Base-by-base conservation (phyloP, 2,113 vertebrate species). In the Chaetodon trifascialis region DNA sequence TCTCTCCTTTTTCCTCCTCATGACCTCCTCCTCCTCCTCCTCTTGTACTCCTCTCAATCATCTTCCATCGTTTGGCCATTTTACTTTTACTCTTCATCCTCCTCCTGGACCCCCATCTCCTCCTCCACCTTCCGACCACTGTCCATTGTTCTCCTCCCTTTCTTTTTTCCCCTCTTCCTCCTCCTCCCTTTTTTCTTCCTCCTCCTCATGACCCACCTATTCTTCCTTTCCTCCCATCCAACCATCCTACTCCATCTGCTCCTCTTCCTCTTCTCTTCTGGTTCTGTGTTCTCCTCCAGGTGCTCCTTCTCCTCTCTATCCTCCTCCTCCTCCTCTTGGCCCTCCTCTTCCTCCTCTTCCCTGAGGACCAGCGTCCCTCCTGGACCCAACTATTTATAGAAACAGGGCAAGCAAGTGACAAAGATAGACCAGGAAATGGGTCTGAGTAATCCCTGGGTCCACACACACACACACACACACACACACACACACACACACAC, bases 351-450 rank as follows among this genome's bases (percentile, higher is more conserved):
- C 58, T 73, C 56, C 34, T 73, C 56, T 64, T 71, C 71, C 74
- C 54, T 58, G 59, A 56, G 62, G 62, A 65, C 46, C n/a, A 55
- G 23, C 0, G 34, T 60, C 47, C 65, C 77, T 58, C 73, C 68
- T 84, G 86, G 84, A 83, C 80, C 81, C n/a, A 17, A 68, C 80
- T 92, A 94, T 93, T 91, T 86, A 87, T 93, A 94, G 93, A 90
- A 93, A 89, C 66, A 92, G 90, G 87, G 62, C 86, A 78, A 75
- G 77, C n/a, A 42, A 84, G 25, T 19, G 86, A 88, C 88, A 91
- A 90, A 94, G 87, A 94, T 94, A 95, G 92, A 21, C 44, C 72
- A 90, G 86, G 86, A 95, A 94, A 84, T 93, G 91, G 94, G 93
- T 93, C 93, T 92, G 85, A 90, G 77, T 87, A 86, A 89, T 93